These are phyloP conservation scores for Sakesphorus luctuosus DNA, from an alignment of 2,113 vertebrate genomes.

Conservation along the genomic window DNA sequence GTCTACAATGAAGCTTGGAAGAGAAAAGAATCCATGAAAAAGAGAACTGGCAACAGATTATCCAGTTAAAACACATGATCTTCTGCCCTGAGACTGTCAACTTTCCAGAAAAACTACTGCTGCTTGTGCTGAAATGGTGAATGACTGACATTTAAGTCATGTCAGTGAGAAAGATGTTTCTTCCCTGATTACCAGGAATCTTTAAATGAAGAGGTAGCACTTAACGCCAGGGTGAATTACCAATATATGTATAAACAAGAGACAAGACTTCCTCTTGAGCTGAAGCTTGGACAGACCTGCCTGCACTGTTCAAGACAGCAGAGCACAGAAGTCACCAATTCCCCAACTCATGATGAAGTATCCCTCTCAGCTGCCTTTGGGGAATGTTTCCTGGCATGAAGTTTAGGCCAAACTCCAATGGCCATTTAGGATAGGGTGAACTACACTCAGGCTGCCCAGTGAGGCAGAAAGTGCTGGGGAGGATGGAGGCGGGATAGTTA, in stretches of 20 bases:
- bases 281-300: neutral
- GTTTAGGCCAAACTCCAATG: neutral
- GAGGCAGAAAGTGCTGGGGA: neutral
- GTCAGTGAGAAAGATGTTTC: neutral
- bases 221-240: neutral
- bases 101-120: neutral
- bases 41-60: neutral
- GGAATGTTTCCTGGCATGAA: neutral
- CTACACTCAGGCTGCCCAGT: neutral
- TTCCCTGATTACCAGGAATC: neutral
- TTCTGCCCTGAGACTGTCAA: neutral
- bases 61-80: neutral
- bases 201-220: neutral
- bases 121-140: neutral
- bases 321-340: neutral
- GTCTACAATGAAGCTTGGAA: neutral
- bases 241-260: neutral
- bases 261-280: neutral
- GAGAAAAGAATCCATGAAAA: neutral
- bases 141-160: neutral
- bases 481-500: rapidly evolving
- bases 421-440: neutral
- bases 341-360: neutral
- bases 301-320: neutral
- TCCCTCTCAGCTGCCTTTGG: neutral